Conservation (phyloP, 2,888 invertebrate genomes). For the Patella ulyssiponensis region DNA sequence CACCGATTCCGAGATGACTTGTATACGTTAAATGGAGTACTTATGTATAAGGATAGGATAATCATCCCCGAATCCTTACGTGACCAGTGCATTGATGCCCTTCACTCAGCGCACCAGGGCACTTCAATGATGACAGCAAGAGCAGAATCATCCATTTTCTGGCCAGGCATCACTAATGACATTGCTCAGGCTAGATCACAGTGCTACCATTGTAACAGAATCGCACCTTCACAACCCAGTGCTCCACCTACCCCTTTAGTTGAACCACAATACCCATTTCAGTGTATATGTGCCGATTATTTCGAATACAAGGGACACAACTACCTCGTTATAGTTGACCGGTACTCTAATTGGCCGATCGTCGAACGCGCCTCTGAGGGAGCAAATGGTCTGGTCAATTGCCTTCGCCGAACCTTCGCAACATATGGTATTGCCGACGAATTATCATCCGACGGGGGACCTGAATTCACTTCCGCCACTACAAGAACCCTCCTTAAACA, state of each 20-base stretch:
- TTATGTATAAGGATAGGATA: slow-evolving; percentile 42
- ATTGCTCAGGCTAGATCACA: slow-evolving; percentile 1
- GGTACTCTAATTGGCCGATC: slow-evolving; percentile 51
- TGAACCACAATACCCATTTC: slow-evolving; percentile 40
- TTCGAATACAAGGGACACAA: slow-evolving; percentile 28
- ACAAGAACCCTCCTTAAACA: slow-evolving; percentile 43
- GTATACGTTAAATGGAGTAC: slow-evolving; percentile 30
- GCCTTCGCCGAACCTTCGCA: slow-evolving; percentile 42
- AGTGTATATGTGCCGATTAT: slow-evolving; percentile 20
- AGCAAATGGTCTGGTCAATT: slow-evolving; percentile 37
- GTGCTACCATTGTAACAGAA: slow-evolving; percentile 39
- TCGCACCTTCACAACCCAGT: slow-evolving; percentile 45
- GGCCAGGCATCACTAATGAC: slow-evolving; percentile 39
- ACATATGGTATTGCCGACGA: slow-evolving; percentile 51
- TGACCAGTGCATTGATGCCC: slow-evolving; percentile 28
- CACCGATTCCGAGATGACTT: slow-evolving; percentile 28
- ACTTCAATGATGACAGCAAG: slow-evolving; percentile 42
- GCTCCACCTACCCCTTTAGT: slow-evolving; percentile 43
- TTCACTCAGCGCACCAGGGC: slow-evolving; percentile 55
- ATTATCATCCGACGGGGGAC: slow-evolving; percentile 48
- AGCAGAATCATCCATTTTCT: slow-evolving; percentile 50
- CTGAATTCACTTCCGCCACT: slow-evolving; percentile 42
- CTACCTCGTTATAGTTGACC: slow-evolving; percentile 46
- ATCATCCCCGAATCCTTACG: slow-evolving; percentile 46
- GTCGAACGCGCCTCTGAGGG: slow-evolving; percentile 47